Base-by-base conservation (phyloP, 2,113 vertebrate species). In the Leptocoma aspasia region DNA sequence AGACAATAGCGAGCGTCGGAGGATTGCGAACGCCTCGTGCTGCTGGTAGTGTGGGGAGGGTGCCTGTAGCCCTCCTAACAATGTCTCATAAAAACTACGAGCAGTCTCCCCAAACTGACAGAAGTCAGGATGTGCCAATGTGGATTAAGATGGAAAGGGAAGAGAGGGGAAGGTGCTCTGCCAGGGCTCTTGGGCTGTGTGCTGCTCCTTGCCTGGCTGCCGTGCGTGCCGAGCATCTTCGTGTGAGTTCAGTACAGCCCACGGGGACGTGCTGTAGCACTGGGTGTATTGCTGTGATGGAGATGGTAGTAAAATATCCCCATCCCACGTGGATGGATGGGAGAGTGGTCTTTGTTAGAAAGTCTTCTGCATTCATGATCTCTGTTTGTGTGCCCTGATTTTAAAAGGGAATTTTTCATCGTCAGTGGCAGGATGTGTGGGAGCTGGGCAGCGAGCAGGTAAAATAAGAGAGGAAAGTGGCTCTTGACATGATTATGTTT, bases 321-420 rank as follows among this genome's bases (percentile, higher is more conserved):
- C 15, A 4, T 44, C 53, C n/a, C 24, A 42, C 11, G 0, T 1
- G 18, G 54, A 0, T 1, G 18, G 54, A 20, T 18, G 71, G 39
- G 45, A 56, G 73, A 23, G 30, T 6, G 42, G 27, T 88, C 45
- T 54, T 69, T 61, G 30, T 52, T 88, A n/a, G 59, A 30, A 76
- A 57, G 54, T 22, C 23, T 16, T n/a, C 12, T 61, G 66, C 22
- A 1, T 56, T 90, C 45, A 5, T 7, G 22, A 13, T 30, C 15
- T 44, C 10, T 56, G 2, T 44, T 39, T 56, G 66, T 9, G 23
- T 9, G 23, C 42, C 66, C 31, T 7, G 33, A 21, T 49, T 92
- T 82, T 72, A 20, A 47, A 68, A 72, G 54, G 28, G 49, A 92
- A 52, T 90, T 80, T 37, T 35, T 53, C 26, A 30, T 65, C 37